Evolutionary conservation across 2,888 invertebrate genomes (phyloP), one percentile per base, ranked within the genome.

Genomic region (Brachynemurus nebulosus): DNA sequence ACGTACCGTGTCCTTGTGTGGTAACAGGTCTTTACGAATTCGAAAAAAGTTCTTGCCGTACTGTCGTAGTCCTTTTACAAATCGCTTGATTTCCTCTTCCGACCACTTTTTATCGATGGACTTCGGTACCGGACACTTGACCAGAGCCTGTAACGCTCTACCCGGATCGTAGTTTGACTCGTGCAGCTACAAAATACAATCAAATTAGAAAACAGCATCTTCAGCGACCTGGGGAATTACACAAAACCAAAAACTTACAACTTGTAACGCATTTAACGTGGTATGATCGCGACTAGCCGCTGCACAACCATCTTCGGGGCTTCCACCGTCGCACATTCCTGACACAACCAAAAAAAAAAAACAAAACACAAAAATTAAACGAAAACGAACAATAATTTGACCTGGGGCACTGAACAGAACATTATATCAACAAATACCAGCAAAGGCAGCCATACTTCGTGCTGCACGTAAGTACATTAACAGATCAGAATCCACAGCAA

Each of bases 11-110:
- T 96, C 93, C 72, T 95, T 92, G 64, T 95, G 91, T 45, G 96
- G 92, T 54, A 98, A 71, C 54, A 96, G 72, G 67, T 98, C 97
- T 66, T 95, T 95, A 56, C 86, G 78, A 58, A 98, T 98, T 59
- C 92, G 83, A 68, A 93, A 93, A 71, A 98, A 98, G 69, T 98
- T 97, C 70, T 98, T 99, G 55, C 98, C 98, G 70, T 93, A 93
- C 64, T 93, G 93, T 52, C 96, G 77, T 55, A 99, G 77, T 54
- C 98, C 98, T 71, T 97, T 97, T 50, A 95, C 92, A 72, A 99
- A 98, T 55, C 91, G 78, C 74, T 97, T 97, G 65, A 85, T 86
- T 71, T 96, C 96, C 63, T 97, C 96, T 64, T 96, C 96, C 48
- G 88, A 82, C 95, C 96, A 96, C 68, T 95, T 95, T 65, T 95